Evolutionary conservation across 2,888 invertebrate genomes (phyloP), one percentile per base, ranked within the genome.

Genomic region (Myopa testacea): DNA sequence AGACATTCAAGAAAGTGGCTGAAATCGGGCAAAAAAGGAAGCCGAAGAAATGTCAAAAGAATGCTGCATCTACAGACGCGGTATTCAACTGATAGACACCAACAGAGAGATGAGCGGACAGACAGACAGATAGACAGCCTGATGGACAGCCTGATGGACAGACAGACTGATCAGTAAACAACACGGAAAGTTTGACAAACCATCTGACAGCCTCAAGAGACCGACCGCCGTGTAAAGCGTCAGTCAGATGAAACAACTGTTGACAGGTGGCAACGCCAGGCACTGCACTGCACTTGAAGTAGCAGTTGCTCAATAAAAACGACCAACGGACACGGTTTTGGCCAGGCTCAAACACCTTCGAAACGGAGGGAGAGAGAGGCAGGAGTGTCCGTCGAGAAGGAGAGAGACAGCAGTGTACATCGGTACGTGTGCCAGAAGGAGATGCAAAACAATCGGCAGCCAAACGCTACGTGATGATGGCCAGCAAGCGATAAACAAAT

Each of bases 391-490:
- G 5, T 0, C 10, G 26, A 4, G 7, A 26, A 26, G 26, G 26
- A 26, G 62, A 63, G 26, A 26, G 34, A 63, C 34, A 19, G 26
- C 34, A 50, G 50, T 8, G 50, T 50, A 12, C 7, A 12, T 50
- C 12, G 50, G 7, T 50, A 50, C 2, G 26, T 26, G n/a, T 26
- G 69, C 4, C 7, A 10, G 69, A 65, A 65, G 10, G 69, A 52
- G 52, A 19, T n/a, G 52, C 45, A 62, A 73, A 60, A 73, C 62
- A 62, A 73, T 73, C 72, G 62, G 60, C 62, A 19, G 19, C 40
- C 19, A n/a, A 38, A 14, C 45, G 72, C 19, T 52, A 73, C 72
- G 72, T 72, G 72, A 72, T 58, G 62, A 72, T 60, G 72, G 60
- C 58, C 72, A 50, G 7, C 38, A 37, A 62, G 40, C 60, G 62